phyloP scores from a whole-genome alignment of 2,113 vertebrate genomes.

The Hydrochoerus hydrochaeris region DNA sequence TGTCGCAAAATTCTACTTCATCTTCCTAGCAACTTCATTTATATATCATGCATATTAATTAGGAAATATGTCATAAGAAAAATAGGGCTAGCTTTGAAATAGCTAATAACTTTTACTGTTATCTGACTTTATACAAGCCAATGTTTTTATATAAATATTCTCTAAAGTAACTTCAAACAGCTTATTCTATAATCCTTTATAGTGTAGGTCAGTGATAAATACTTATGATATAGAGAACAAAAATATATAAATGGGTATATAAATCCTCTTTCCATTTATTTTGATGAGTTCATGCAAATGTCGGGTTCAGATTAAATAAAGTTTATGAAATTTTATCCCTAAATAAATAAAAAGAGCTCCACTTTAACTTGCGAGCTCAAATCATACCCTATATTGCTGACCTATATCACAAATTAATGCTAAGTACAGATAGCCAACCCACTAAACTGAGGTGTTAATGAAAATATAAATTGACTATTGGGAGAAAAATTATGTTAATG shows the following conservation, averaged over 20 bases:
- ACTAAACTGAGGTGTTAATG: background rate
- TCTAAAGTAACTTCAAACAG: conserved; percentile 2
- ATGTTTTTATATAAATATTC: background rate
- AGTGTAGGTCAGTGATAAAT: background rate
- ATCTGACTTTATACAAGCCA: background rate
- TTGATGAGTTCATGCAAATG: background rate
- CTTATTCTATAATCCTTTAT: background rate
- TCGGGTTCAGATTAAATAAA: conserved; percentile 1
- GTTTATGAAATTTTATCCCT: background rate
- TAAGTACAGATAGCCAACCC: background rate
- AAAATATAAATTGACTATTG: background rate
- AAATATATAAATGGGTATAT: background rate
- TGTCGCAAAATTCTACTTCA: conserved; percentile 16
- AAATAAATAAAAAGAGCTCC: background rate
- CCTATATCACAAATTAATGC: background rate
- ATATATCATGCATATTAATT: conserved; percentile 15
- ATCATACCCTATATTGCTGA: background rate
- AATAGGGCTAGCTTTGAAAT: background rate
- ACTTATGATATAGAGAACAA: background rate
- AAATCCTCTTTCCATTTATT: background rate
- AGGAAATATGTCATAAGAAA: background rate
- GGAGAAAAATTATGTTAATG: background rate
- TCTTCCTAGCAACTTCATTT: conserved; percentile 20
- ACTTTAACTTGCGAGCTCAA: background rate
- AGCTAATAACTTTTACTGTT: background rate